Evolutionary conservation across 2,888 invertebrate species (phyloP).

Genomic region (Sepioteuthis lessoniana): DNA sequence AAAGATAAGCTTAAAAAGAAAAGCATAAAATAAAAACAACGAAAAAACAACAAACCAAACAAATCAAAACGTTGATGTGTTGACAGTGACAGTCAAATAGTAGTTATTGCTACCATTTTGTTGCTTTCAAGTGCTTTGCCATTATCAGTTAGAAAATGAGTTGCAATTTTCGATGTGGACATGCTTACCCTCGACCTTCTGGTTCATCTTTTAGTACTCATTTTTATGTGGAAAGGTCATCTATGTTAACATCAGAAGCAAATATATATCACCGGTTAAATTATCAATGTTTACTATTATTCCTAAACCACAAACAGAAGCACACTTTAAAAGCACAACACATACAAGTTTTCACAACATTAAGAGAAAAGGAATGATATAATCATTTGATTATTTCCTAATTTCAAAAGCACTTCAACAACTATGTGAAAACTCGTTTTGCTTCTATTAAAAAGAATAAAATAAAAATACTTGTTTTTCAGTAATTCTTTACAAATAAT

Average conservation of each 20-base stretch:
- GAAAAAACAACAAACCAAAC: too few species aligned
- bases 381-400: not conserved
- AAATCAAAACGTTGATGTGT: too few species aligned
- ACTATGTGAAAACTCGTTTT: not conserved
- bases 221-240: conserved; percentile 8
- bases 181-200: not conserved
- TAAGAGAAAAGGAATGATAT: not conserved
- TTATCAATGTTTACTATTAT: not conserved
- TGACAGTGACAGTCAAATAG: too few species aligned
- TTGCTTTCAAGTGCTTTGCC: too few species aligned
- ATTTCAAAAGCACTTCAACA: not conserved
- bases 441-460: not conserved
- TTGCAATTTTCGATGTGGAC: not conserved
- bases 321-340: not conserved
- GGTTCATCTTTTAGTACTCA: not conserved
- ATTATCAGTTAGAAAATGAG: not conserved
- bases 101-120: too few species aligned
- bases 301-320: not conserved
- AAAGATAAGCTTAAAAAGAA: too few species aligned
- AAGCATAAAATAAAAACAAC: too few species aligned
- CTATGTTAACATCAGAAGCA: not conserved
- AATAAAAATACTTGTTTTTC: too few species aligned
- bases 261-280: not conserved
- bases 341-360: not conserved
- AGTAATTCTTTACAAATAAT: too few species aligned